Evolutionary conservation across 2,113 vertebrate species (phyloP).

Genomic region (Psettodes erumei): DNA sequence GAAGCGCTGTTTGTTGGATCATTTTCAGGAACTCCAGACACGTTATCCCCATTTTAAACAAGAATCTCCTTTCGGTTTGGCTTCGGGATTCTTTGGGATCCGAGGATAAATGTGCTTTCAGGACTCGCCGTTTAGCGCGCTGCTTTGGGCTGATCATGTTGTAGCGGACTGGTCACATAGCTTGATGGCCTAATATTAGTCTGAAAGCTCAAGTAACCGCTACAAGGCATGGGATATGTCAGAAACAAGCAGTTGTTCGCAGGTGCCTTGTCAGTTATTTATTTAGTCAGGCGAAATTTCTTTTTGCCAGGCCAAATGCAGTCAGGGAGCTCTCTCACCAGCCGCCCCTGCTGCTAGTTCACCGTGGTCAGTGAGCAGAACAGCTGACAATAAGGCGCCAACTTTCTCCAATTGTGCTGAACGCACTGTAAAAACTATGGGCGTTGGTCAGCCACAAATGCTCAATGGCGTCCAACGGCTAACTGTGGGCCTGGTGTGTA

Average conservation of each 20-base stretch:
- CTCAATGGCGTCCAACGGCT: conserved; percentile 23
- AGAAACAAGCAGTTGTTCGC: conserved; percentile 40
- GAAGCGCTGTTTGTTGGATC: conserved; percentile 9
- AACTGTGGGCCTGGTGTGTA: conserved; percentile 30
- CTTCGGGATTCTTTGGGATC: conserved; percentile 6
- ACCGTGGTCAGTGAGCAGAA: conserved; percentile 8
- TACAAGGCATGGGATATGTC: conserved; percentile 42
- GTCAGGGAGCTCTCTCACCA: background rate
- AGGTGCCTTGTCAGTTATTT: conserved; percentile 16
- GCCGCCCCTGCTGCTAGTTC: background rate
- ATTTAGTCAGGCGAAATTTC: too few relatives aligned
- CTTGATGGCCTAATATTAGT: conserved; percentile 74
- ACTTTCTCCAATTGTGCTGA: conserved; percentile 50
- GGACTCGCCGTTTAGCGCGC: conserved; percentile 61
- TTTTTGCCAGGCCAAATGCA: background rate
- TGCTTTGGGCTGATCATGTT: conserved; percentile 70
- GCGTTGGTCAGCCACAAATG: conserved; percentile 31
- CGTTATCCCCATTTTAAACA: background rate
- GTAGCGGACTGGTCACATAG: conserved; percentile 65
- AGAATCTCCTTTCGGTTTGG: background rate
- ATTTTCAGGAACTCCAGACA: background rate
- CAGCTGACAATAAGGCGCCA: conserved; percentile 42
- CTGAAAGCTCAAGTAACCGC: conserved; percentile 70
- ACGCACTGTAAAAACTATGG: conserved; percentile 48
- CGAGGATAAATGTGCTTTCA: conserved; percentile 50